Conservation (phyloP, 2,797 vertebrate species). For the Malurus splendens region DNA sequence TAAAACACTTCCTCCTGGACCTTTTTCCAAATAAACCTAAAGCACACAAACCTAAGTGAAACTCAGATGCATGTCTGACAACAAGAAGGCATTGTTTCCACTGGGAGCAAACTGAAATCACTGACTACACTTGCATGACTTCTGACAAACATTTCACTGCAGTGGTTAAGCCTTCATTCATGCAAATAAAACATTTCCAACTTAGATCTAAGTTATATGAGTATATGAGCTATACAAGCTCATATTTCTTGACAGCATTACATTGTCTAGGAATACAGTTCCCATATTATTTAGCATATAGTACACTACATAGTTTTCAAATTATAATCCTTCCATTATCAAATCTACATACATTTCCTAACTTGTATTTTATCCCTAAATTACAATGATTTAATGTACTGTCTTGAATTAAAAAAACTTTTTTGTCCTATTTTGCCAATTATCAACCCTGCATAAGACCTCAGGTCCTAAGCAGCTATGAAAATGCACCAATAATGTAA, state of each 20-base stretch:
- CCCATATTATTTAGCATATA: background rate
- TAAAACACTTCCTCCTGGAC: background rate
- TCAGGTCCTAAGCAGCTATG: background rate
- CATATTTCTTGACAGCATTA: background rate
- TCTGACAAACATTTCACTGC: background rate
- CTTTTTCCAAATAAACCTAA: background rate
- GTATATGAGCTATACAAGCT: background rate
- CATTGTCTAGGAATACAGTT: background rate
- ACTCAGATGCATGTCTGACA: background rate
- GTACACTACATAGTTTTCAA: background rate
- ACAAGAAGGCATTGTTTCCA: background rate
- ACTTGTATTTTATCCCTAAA: background rate
- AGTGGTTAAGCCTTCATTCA: rapidly evolving
- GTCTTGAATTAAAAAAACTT: background rate
- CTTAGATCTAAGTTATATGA: background rate
- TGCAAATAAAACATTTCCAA: background rate
- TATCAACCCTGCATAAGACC: background rate
- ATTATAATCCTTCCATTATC: background rate
- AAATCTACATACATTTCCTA: background rate
- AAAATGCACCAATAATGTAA: background rate
- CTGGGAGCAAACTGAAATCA: background rate
- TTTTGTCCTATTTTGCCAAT: background rate
- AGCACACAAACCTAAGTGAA: background rate
- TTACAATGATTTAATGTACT: background rate
- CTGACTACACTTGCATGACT: background rate